Conservation (phyloP, 1,140 invertebrate species). For the Globodera ellingtonae region DNA sequence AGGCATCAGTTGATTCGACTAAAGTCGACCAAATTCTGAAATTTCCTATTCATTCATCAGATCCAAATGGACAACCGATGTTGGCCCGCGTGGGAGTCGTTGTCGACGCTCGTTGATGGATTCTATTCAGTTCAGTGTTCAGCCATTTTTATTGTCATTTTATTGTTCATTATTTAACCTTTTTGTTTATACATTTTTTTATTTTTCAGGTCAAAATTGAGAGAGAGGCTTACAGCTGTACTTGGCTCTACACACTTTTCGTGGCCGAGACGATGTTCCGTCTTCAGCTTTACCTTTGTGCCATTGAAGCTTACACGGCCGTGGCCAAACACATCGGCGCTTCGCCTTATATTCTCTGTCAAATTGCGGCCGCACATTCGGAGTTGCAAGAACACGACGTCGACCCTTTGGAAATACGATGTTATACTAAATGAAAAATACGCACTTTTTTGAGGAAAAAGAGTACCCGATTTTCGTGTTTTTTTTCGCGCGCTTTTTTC, state of each 20-base stretch:
- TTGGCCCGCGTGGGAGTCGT: slow-evolving; percentile 52
- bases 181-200: not conserved
- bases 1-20: too few species aligned
- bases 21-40: too few species aligned
- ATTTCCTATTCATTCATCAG: not conserved
- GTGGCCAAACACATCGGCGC: slow-evolving; percentile 31
- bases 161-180: not conserved
- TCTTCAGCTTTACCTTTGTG: slow-evolving; percentile 46
- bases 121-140: slow-evolving; percentile 37
- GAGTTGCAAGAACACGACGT: slow-evolving; percentile 57
- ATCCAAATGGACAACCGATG: slow-evolving; percentile 42
- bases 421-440: too few species aligned
- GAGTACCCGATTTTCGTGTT: too few species aligned
- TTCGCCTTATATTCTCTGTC: slow-evolving; percentile 48
- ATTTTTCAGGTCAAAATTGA: slow-evolving; percentile 45
- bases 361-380: slow-evolving; percentile 45
- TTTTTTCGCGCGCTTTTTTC: too few species aligned
- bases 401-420: too few species aligned
- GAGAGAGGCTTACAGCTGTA: slow-evolving; percentile 16
- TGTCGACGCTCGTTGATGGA: slow-evolving; percentile 38
- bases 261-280: slow-evolving; percentile 45
- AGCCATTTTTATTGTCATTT: not conserved
- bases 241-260: slow-evolving; percentile 48
- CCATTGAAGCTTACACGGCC: slow-evolving; percentile 45
- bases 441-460: too few species aligned